A percentile compares a stretch with the other conserved stretches of the same genome.
Conservation (phyloP, 2,797 vertebrate species). For the Neosilurus hyrtlii region DNA sequence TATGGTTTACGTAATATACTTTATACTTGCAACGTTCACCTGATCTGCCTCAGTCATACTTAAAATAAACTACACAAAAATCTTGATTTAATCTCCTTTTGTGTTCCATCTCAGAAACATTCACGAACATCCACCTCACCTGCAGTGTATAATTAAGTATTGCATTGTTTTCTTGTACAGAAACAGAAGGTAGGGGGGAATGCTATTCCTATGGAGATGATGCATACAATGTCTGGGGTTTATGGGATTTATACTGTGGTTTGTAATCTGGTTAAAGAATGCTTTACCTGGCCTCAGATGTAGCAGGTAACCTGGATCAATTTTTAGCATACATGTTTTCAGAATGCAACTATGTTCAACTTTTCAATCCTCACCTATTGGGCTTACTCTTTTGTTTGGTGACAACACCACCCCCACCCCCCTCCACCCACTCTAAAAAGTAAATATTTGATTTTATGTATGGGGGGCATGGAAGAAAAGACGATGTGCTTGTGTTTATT, state of each 20-base stretch:
- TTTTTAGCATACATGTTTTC: not conserved
- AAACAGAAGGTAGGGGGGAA: constrained; percentile 56
- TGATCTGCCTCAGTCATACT: too few relatives aligned
- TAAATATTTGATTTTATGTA: constrained; percentile 42
- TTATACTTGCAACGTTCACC: too few relatives aligned
- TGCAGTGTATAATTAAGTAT: not conserved
- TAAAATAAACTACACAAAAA: too few relatives aligned
- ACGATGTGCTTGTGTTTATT: constrained; percentile 73
- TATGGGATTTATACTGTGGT: constrained; percentile 9
- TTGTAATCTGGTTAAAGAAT: constrained; percentile 27
- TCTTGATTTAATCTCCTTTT: too few relatives aligned
- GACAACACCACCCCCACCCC: not conserved
- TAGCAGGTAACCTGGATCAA: not conserved
- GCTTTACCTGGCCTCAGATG: not conserved
- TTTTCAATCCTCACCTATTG: not conserved
- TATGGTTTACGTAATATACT: too few relatives aligned
- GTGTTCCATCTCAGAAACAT: too few relatives aligned
- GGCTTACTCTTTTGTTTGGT: not conserved
- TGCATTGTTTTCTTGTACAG: constrained; percentile 57
- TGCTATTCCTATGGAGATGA: constrained; percentile 2
- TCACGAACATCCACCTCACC: too few relatives aligned
- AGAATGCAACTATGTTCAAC: not conserved
- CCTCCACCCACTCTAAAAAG: constrained; percentile 59
- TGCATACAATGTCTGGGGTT: constrained; percentile 1
- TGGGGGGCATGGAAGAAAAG: constrained; percentile 45